Evolutionary conservation across 2,888 invertebrate species (phyloP), one percentile per base, ranked within the genome.

Genomic region (Eumerus sabulonum): DNA sequence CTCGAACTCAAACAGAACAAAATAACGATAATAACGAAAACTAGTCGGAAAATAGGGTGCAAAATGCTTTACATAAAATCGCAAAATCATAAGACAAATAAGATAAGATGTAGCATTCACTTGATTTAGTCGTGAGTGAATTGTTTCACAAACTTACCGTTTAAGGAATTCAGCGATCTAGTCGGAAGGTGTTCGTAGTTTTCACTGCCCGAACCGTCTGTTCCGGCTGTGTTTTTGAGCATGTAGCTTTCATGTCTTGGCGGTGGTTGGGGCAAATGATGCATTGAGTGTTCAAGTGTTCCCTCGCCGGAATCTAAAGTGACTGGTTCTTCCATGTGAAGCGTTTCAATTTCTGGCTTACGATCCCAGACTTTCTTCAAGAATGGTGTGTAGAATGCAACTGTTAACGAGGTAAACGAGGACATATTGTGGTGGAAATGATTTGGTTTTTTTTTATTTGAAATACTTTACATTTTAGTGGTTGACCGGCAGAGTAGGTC

Each of bases 291-390:
- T 86, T 93, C 95, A 85, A 93, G 87, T 19, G 93, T 93, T 13
- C 93, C 93, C 86, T 93, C 93, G 1, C 93, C 93, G 64, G 93
- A 93, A 86, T 93, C 93, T 84, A 89, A 85, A 82, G 89, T 88
- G 81, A 89, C 87, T 84, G 89, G 89, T 91, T 95, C 95, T 86
- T 96, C 96, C 92, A 96, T 93, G 82, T 96, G 94, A 14, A 97
- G 94, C 86, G 96, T 95, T 87, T 98, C 98, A 63, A 98, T 97
- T 90, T 97, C 97, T 27, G 96, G 96, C 85, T 97, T 97, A 84
- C 96, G 95, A 88, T 97, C 97, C 97, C 97, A 98, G 17, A 96
- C 97, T 88, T 97, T 97, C 88, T 97, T 96, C 90, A 98, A 96
- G 91, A 98, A 98, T 51, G 97, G 97, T 51, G 96, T 96, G 89